Conservation (phyloP, 2,113 vertebrate species). For the Sorex fumeus region DNA sequence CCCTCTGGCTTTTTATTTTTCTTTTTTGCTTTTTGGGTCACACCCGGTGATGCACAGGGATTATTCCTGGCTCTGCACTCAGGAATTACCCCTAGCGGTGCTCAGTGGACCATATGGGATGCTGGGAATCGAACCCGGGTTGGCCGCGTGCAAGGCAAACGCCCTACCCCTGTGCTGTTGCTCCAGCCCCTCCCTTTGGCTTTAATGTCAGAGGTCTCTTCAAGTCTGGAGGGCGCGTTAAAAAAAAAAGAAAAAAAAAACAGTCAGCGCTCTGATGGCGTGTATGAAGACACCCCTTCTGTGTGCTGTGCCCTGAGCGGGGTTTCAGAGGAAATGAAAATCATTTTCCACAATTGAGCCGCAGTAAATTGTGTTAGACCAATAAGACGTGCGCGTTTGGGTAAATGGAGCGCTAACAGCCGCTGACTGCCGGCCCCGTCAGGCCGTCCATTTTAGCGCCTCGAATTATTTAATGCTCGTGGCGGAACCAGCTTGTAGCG, state of each 20-base stretch:
- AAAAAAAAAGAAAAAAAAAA: constrained; percentile 7
- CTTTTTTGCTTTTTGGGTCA: too few relatives aligned
- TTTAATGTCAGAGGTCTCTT: constrained; percentile 62
- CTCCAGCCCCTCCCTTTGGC: neutral
- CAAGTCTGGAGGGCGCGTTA: constrained; percentile 40
- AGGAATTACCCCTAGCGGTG: too few relatives aligned
- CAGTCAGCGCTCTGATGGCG: neutral
- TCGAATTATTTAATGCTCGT: constrained; percentile 81
- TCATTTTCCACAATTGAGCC: constrained; percentile 51
- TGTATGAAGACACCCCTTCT: constrained; percentile 10
- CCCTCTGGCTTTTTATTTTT: neutral
- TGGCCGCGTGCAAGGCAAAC: too few relatives aligned
- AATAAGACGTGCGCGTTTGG: constrained; percentile 69
- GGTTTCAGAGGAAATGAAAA: constrained; percentile 65
- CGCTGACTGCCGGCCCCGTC: constrained; percentile 74
- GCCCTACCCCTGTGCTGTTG: neutral
- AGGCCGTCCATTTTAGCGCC: constrained; percentile 65
- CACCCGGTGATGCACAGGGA: too few relatives aligned
- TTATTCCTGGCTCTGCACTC: too few relatives aligned
- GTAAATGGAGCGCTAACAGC: constrained; percentile 52
- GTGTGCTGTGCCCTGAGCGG: constrained; percentile 18
- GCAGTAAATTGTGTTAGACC: constrained; percentile 79
- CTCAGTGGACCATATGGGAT: too few relatives aligned
- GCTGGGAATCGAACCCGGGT: too few relatives aligned
- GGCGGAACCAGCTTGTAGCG: constrained; percentile 65